Evolutionary conservation across 1,140 invertebrate genomes (phyloP).

Genomic region (Copidosoma floridanum): DNA sequence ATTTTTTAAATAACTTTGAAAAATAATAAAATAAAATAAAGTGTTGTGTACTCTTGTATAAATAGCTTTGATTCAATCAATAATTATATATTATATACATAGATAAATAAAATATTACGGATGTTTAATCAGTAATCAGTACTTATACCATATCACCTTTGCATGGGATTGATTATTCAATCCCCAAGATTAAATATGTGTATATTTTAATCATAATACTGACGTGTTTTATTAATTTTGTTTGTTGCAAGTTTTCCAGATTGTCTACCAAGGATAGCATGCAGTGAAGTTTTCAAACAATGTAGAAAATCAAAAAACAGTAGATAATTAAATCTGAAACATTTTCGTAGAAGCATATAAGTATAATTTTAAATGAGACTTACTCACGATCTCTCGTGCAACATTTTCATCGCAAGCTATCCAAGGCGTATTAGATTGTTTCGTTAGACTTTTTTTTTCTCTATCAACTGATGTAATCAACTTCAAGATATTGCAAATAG

Average conservation of each 20-base stretch:
- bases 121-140: conserved; percentile 15
- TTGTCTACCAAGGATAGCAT: conserved; percentile 16
- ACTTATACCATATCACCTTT: conserved; percentile 1
- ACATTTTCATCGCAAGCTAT: conserved; percentile 14
- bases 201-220: conserved; percentile 14
- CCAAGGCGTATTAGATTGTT: conserved; percentile 1
- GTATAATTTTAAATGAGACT: neutral
- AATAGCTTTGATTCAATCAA: neutral
- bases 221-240: neutral
- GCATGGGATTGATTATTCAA: neutral
- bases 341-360: neutral
- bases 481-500: neutral
- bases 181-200: neutral
- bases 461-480: neutral
- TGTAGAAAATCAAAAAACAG: neutral
- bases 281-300: neutral
- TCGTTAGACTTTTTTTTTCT: neutral
- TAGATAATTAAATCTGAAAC: neutral
- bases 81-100: neutral
- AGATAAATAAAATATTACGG: neutral
- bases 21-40: neutral
- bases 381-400: conserved; percentile 3
- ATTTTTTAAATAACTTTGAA: no score
- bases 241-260: neutral
- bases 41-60: neutral